Evolutionary conservation across 2,888 invertebrate species (phyloP).

Genomic region (Tachystola acroxantha): DNA sequence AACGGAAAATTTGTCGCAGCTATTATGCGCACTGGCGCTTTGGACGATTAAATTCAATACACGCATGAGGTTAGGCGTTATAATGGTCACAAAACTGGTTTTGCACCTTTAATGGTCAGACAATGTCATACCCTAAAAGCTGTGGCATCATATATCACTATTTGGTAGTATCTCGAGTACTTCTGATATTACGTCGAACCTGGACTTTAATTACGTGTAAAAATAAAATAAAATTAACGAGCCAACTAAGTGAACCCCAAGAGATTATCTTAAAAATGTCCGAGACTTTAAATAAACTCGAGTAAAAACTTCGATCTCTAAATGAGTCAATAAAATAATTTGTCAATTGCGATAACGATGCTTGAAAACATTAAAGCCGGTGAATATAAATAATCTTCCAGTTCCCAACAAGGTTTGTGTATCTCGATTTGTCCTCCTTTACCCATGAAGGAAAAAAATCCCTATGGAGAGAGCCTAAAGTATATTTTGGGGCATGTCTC

Average conservation of each 20-base stretch:
- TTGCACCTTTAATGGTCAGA: not conserved
- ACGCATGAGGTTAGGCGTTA: conserved; percentile 35
- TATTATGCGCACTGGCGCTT: conserved; percentile 69
- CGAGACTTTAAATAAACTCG: no score
- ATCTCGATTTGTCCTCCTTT: conserved; percentile 47
- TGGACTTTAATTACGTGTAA: no score
- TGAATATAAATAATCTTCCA: conserved; percentile 52
- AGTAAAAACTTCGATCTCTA: conserved; percentile 10
- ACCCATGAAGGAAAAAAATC: no score
- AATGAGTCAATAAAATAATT: conserved; percentile 40
- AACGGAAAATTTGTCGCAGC: conserved; percentile 72
- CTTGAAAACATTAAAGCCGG: conserved; percentile 49
- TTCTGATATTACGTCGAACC: conserved; percentile 3
- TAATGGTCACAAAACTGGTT: not conserved
- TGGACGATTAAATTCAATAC: conserved; percentile 68
- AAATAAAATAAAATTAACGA: no score
- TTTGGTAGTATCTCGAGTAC: not conserved
- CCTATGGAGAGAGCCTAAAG: no score
- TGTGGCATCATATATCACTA: not conserved
- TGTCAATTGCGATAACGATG: conserved; percentile 44
- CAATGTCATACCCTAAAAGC: no score
- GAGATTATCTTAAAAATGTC: no score
- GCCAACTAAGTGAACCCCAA: conserved; percentile 11
- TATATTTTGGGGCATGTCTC: no score
- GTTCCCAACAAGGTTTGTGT: conserved; percentile 41